Evolutionary conservation across 2,113 vertebrate genomes (phyloP).

Genomic region (Rhinolophus sinicus): DNA sequence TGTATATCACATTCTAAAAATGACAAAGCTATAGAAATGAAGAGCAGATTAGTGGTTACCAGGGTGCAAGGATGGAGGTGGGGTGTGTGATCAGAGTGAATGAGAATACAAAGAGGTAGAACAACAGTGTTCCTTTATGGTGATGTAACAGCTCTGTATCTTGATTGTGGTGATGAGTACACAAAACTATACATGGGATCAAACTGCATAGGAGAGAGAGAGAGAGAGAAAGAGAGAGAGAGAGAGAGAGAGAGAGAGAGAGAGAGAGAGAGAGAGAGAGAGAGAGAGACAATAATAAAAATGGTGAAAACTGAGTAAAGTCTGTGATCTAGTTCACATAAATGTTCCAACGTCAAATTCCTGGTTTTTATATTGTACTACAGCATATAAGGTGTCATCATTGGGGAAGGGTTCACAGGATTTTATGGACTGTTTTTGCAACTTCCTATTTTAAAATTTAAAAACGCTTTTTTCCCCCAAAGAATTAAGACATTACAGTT

Average conservation of each 20-base stretch:
- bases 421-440: slow-evolving; percentile 33
- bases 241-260: no score
- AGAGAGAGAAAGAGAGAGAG: no score
- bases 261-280: no score
- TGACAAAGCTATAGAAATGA: background rate
- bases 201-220: background rate
- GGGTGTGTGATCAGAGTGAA: background rate
- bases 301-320: background rate
- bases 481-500: slow-evolving; percentile 4
- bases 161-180: background rate
- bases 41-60: background rate
- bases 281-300: no score
- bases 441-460: background rate
- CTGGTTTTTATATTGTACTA: background rate
- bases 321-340: background rate
- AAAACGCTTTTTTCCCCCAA: background rate
- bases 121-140: background rate
- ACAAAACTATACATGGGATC: background rate
- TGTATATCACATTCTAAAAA: slow-evolving; percentile 6
- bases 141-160: background rate
- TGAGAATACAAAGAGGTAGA: background rate
- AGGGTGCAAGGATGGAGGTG: background rate
- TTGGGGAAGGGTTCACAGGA: background rate
- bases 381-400: background rate
- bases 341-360: background rate